Evolutionary conservation across 2,797 vertebrate genomes (phyloP), one percentile per base, ranked within the genome.

Genomic region (Gadopsis marmoratus): DNA sequence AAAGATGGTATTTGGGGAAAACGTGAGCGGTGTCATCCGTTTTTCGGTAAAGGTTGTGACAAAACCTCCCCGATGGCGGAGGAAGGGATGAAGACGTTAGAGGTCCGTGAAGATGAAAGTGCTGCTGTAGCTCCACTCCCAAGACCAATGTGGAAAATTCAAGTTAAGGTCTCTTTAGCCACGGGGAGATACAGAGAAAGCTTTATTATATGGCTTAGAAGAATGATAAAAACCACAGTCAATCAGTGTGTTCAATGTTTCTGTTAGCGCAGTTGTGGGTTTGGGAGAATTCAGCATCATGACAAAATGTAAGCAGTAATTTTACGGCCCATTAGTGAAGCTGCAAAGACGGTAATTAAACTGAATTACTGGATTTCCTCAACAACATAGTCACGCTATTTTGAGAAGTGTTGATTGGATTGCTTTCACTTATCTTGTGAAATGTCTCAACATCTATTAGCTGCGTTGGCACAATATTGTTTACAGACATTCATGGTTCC

Each of bases 111-210:
- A 33, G 33, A 33, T 33, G 33, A 5, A 33, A 6, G 33, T 33
- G 64, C 54, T n/a, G 8, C 4, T 14, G 50, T 37, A 14, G 45
- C 71, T 67, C 7, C 48, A 39, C 37, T 63, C n/a, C 26, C n/a
- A 53, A 53, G 29, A 65, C 53, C 11, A 66, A 83, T 76, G 48
- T 79, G 69, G 43, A 71, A 45, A 76, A 70, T 31, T 81, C 48
- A 19, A 11, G 19, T 33, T 53, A 33, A 48, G 37, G 48, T 35
- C 19, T 61, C 41, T 23, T n/a, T 2, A 59, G 61, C 62, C 47
- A 17, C 37, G 14, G 0, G 1, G 9, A 72, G 31, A 53, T 2
- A 77, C 69, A 78, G 76, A 71, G 70, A 60, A 17, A 59, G 69
- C 35, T 41, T 48, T 35, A 69, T 77, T 50, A 56, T 55, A 17